Base-by-base conservation (phyloP, 2,797 vertebrate genomes). In the Acropternis orthonyx region DNA sequence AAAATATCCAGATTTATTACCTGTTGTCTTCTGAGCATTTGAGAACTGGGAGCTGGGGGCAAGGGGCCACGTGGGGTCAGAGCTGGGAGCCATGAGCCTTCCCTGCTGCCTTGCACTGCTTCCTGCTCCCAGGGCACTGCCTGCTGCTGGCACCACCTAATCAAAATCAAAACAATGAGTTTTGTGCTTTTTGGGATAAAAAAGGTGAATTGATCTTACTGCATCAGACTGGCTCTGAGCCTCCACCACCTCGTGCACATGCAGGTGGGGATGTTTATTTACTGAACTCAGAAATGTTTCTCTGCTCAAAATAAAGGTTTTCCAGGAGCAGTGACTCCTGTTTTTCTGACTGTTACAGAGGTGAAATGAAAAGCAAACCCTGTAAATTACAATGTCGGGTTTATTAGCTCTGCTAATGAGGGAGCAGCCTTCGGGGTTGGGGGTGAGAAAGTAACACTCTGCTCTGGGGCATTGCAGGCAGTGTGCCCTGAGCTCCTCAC, bases 1-100 rank as follows among this genome's bases (percentile, higher is more conserved):
- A 95, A 96, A 95, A 73, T 81, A 92, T 56, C 90, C 88, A 94
- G 95, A 93, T 96, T 95, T 95, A 97, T 96, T 91, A 84, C 91
- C 85, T 96, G 95, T 88, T 96, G 95, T 95, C 89, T 95, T 93
- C 82, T 59, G 91, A 89, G 72, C 73, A 85, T 67, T 89, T 85
- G 85, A 81, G 81, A 90, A 78, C 14, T 2, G 1, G 77, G 93
- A 92, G 88, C 84, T 82, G 54, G 62, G 92, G 81, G 85, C 63
- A 41, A 67, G 30, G 34, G 78, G 79, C 69, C 3, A 7, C 24
- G 5, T 7, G 59, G 84, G 71, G 54, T 51, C 93, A 28, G 14
- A 87, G 74, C 8, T 18, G 55, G 32, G 62, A 85, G 83, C 48
- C 65, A 44, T 1, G 3, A 86, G 63, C 63, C 72, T 54, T 66